Evolutionary conservation across 1,140 invertebrate species (phyloP).

Genomic region (Lepidurus packardi): DNA sequence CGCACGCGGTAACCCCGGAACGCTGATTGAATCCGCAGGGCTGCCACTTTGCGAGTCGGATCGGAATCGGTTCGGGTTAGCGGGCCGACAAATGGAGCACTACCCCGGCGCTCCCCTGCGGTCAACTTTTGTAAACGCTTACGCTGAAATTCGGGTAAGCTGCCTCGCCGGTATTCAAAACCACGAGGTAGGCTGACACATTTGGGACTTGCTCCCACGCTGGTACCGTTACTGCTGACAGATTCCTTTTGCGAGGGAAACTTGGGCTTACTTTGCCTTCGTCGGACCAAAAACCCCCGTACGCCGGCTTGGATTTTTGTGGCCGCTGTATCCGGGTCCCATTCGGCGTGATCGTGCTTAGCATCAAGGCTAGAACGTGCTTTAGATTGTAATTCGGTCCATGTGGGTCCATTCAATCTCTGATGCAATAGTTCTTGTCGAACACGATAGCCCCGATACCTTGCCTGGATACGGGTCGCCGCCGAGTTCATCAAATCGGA

Average conservation of each 20-base stretch:
- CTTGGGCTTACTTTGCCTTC: slow-evolving; percentile 43
- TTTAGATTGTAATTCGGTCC: background rate
- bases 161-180: background rate
- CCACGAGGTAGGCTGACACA: background rate
- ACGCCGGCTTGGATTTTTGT: slow-evolving; percentile 69
- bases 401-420: background rate
- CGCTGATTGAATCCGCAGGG: slow-evolving; percentile 34
- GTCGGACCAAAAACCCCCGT: slow-evolving; percentile 63
- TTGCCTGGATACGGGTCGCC: slow-evolving; percentile 34
- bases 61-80: slow-evolving; percentile 1
- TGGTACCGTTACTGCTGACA: slow-evolving; percentile 43
- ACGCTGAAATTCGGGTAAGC: slow-evolving; percentile 21
- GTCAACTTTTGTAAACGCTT: background rate
- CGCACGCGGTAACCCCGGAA: slow-evolving; percentile 39
- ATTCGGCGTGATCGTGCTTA: background rate
- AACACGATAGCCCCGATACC: slow-evolving; percentile 26
- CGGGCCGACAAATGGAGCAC: background rate
- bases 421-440: background rate
- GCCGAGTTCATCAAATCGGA: slow-evolving; percentile 16
- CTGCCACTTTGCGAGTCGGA: slow-evolving; percentile 24
- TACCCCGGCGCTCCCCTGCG: slow-evolving; percentile 10
- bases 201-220: slow-evolving; percentile 31
- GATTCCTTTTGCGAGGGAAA: background rate
- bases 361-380: background rate
- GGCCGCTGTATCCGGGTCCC: slow-evolving; percentile 51